Conservation (phyloP, 2,113 vertebrate species). For the Amblyopsis rosae region DNA sequence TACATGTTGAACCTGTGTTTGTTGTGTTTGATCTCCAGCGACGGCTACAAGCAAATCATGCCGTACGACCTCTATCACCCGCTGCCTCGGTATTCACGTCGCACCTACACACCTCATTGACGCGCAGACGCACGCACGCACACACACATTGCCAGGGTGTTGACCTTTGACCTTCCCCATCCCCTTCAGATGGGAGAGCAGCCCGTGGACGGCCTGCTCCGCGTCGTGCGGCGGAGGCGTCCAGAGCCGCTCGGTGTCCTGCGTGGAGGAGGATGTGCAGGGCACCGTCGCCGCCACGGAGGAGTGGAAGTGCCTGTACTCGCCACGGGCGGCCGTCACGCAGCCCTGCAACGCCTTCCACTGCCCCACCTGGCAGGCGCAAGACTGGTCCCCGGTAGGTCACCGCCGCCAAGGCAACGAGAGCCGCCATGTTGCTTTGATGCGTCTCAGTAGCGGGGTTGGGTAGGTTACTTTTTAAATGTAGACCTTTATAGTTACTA, state of each 20-base stretch:
- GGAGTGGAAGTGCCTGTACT: conserved; percentile 98
- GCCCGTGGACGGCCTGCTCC: conserved; percentile 96
- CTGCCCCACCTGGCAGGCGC: conserved; percentile 96
- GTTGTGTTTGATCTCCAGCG: conserved; percentile 81
- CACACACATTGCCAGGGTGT: not conserved
- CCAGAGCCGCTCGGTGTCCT: conserved; percentile 92
- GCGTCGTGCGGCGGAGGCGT: conserved; percentile 93
- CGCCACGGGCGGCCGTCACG: conserved; percentile 85
- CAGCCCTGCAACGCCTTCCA: conserved; percentile 95
- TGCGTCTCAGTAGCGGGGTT: not conserved
- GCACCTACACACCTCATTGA: not conserved
- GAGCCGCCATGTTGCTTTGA: not conserved
- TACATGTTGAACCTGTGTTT: not conserved
- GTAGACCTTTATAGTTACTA: too few species aligned
- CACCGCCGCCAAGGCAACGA: not conserved
- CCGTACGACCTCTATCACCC: conserved; percentile 99
- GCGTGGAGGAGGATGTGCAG: conserved; percentile 97
- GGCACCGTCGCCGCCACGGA: conserved; percentile 87
- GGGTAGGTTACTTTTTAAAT: too few species aligned
- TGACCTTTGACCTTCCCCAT: not conserved
- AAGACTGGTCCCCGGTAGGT: conserved; percentile 96
- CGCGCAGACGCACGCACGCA: not conserved
- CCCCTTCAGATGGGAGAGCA: conserved; percentile 90
- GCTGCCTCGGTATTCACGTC: conserved; percentile 88
- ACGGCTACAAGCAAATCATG: conserved; percentile 99